Evolutionary conservation across 2,888 invertebrate species (phyloP), one percentile per base, ranked within the genome.

Genomic region (Acleris laterana): DNA sequence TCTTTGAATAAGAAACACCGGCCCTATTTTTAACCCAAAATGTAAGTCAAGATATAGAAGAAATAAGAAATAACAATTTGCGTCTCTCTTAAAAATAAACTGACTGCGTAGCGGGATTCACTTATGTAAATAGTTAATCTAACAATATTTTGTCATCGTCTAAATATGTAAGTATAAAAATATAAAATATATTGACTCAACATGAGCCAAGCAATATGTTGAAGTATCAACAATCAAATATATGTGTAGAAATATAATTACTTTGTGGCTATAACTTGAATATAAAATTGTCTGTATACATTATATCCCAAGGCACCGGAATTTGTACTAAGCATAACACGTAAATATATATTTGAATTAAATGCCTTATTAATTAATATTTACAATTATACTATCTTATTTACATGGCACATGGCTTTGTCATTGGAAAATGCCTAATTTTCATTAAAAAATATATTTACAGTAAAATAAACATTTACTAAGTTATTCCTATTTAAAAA

Each of bases 341-440:
- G 74, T 72, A 74, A 72, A 73, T 70, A 71, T 63, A 70, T 72
- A 72, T 71, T 67, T 70, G 62, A 65, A 67, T 70, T 64, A 67
- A 70, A 68, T 71, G 68, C 63, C 72, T 73, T 74, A 75, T 72
- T 69, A 71, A 71, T 72, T 75, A 68, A 56, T 76, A 78, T 76
- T 73, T 76, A 77, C 76, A 74, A 62, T 69, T 73, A 61, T 19
- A 19, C 72, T 68, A 79, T 82, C 77, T 83, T 87, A 87, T 87
- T 80, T 87, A 89, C 88, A 91, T 91, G 91, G 91, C 91, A 91
- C 90, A 80, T 83, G 83, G 83, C 80, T 86, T 88, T 85, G 79
- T 78, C 70, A 68, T 71, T 74, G 44, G 46, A 74, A 71, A 61
- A 65, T 65, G 65, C 65, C 65, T 65, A 65, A 55, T 55, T 65